Evolutionary conservation across 1,140 invertebrate species (phyloP), one percentile per base, ranked within the genome.

Genomic region (Cecropterus lyciades): DNA sequence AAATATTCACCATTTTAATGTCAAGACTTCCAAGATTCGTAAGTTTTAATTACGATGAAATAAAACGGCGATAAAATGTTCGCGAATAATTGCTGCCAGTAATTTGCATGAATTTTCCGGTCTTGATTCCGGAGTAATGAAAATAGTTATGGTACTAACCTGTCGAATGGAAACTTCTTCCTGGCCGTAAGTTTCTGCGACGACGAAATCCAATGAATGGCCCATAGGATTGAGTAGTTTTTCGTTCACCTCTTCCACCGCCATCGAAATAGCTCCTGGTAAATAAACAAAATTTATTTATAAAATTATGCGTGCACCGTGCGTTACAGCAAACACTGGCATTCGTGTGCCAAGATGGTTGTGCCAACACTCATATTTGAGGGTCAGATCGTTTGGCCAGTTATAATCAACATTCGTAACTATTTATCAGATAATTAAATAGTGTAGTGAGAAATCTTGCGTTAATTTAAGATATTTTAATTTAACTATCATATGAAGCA

Each of bases 171-270:
- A 98, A 15, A 94, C 94, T 68, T 95, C 94, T 89, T 99, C 98
- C 73, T 97, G 95, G 0, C 98, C 98, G 83, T 96, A 98, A 0
- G 98, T 99, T 87, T 99, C 98, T 0, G 97, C 96, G 4, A 98
- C 95, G 0, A 96, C 92, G 77, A 99, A 98, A 45, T 95, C 94
- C 51, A 99, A 91, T 5, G 93, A 93, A 75, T 97, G 95, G 0
- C 95, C 96, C 57, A 94, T 90, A 15, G 91, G 87, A 0, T 92
- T 93, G 3, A 96, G 85, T 11, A 93, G 92, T 49, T 94, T 94
- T 53, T 91, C 75, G 73, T 96, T 96, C 0, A 96, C 94, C 88
- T 97, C 95, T 10, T 95, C 93, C 1, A 96, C 93, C 9, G 98
- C 97, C 68, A 97, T 93, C 0, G 96, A 96, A 67, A 98, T 97